Evolutionary conservation across 2,888 invertebrate genomes (phyloP).

Genomic region (Axea sp.): DNA sequence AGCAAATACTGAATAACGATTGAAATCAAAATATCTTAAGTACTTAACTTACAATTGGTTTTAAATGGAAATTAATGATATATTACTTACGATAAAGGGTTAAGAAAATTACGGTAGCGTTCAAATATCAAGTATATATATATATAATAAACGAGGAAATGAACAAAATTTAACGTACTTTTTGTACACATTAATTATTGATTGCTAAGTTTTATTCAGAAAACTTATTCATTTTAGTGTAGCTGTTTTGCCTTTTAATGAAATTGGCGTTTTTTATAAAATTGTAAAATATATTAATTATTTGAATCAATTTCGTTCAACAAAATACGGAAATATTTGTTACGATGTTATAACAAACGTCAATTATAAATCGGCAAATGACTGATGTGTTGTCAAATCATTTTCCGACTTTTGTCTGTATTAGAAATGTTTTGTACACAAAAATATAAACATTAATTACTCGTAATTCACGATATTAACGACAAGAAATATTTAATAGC

Average conservation of each 20-base stretch:
- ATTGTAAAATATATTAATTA: no score
- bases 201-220: slow-evolving; percentile 20
- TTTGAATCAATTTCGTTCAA: no score
- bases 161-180: slow-evolving; percentile 3
- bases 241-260: slow-evolving; percentile 25
- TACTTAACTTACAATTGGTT: slow-evolving; percentile 17
- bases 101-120: not conserved
- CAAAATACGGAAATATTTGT: no score
- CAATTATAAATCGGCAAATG: slow-evolving; percentile 30
- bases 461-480: not conserved
- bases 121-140: not conserved
- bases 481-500: slow-evolving; percentile 18
- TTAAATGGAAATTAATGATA: not conserved
- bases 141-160: not conserved
- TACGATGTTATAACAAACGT: slow-evolving; percentile 12
- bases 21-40: no score
- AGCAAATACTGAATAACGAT: no score
- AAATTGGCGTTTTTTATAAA: slow-evolving; percentile 35
- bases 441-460: not conserved
- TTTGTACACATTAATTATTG: slow-evolving; percentile 14
- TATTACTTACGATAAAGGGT: slow-evolving; percentile 1
- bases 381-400: slow-evolving; percentile 31
- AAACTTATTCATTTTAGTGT: slow-evolving; percentile 17
- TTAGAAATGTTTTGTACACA: slow-evolving; percentile 2
- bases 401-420: slow-evolving; percentile 6